Percentiles rank a stretch among this genome's conserved stretches.
Conservation (phyloP, 2,888 invertebrate species). For the Leptinotarsa peninsularis region DNA sequence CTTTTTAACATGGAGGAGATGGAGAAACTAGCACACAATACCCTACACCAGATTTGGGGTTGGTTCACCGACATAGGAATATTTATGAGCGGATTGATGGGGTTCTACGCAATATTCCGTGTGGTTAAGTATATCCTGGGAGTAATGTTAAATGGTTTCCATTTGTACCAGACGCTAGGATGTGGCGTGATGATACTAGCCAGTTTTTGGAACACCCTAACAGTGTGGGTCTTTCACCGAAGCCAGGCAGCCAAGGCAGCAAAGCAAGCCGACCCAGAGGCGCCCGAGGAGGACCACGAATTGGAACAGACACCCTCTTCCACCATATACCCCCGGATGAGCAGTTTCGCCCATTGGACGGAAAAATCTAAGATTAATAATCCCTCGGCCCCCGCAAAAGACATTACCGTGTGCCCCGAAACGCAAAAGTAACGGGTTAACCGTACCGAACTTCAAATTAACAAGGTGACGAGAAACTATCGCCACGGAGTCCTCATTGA, state of each 20-base stretch:
- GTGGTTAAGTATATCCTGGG: conserved; percentile 25
- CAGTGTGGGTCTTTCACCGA: conserved; percentile 32
- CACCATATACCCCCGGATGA: too few species aligned
- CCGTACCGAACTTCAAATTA: neutral
- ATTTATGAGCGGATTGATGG: conserved; percentile 30
- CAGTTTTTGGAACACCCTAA: conserved; percentile 34
- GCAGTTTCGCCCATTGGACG: too few species aligned
- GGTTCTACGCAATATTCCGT: conserved; percentile 36
- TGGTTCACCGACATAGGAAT: conserved; percentile 39
- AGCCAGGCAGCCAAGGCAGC: conserved; percentile 4
- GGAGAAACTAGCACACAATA: conserved; percentile 34
- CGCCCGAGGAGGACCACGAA: neutral
- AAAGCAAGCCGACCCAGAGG: conserved; percentile 1
- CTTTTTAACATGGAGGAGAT: conserved; percentile 37
- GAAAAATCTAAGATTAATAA: too few species aligned
- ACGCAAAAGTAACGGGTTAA: neutral
- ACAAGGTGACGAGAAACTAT: neutral
- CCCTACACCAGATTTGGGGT: conserved; percentile 35
- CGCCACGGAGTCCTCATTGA: neutral
- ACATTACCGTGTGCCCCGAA: too few species aligned
- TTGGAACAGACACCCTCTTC: neutral
- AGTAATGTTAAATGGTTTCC: conserved; percentile 34
- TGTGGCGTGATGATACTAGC: conserved; percentile 34
- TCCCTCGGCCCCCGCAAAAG: too few species aligned
- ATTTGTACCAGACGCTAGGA: conserved; percentile 34